A percentile compares a stretch with the other conserved stretches of the same genome.
phyloP scores from a whole-genome alignment of 2,797 vertebrate genomes.

The Cossypha polioptera region DNA sequence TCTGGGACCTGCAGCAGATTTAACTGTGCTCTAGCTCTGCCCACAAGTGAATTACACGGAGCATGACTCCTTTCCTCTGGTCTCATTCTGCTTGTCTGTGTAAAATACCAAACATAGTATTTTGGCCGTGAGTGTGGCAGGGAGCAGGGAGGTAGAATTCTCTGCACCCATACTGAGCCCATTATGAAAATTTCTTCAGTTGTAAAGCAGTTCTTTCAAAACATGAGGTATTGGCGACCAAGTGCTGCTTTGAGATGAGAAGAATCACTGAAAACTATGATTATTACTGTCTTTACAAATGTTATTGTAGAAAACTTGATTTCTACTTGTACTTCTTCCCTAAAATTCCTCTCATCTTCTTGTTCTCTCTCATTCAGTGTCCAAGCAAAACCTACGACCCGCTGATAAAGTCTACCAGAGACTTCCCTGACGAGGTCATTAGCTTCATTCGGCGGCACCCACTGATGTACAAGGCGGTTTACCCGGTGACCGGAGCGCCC shows the following conservation, averaged over 20 bases:
- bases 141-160: neutral
- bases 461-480: conserved; percentile 86
- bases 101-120: rapidly evolving
- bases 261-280: neutral
- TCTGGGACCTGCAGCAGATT: rapidly evolving
- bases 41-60: neutral
- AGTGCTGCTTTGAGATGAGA: neutral
- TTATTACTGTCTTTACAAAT: neutral
- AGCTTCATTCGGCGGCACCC: conserved; percentile 93
- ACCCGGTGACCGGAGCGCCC: conserved; percentile 83
- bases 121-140: rapidly evolving
- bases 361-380: conserved; percentile 75
- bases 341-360: neutral
- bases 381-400: conserved; percentile 96
- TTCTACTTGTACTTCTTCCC: neutral
- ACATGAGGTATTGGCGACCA: neutral
- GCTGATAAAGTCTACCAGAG: conserved; percentile 91
- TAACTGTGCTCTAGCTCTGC: neutral
- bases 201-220: neutral
- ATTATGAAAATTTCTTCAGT: neutral
- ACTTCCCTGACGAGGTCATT: conserved; percentile 94
- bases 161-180: neutral
- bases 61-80: neutral
- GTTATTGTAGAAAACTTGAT: neutral
- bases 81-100: neutral